Conservation (phyloP, 2,113 vertebrate genomes). For the Cinclus mexicanus region DNA sequence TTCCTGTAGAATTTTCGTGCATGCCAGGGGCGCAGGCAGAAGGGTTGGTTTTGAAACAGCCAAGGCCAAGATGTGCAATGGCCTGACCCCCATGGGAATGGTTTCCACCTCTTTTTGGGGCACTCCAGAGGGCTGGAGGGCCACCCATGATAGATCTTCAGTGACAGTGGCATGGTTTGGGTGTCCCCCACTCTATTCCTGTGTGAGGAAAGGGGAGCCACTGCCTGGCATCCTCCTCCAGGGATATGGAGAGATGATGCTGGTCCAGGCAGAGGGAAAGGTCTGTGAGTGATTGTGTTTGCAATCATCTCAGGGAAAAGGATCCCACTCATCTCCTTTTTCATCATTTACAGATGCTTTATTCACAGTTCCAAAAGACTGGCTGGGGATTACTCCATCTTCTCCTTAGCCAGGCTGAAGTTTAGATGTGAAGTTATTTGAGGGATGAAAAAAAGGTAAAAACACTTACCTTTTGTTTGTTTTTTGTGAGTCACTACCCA, state of each 20-base stretch:
- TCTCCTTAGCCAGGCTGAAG: constrained; percentile 18
- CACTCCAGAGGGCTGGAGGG: not conserved
- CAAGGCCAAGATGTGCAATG: not conserved
- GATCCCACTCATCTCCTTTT: constrained; percentile 32
- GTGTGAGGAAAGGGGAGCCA: not conserved
- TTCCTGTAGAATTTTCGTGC: not conserved
- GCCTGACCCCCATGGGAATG: not conserved
- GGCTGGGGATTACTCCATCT: constrained; percentile 50
- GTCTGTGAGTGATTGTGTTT: not conserved
- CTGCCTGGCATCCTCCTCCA: not conserved
- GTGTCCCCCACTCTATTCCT: not conserved
- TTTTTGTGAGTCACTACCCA: not conserved
- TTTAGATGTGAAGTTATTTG: not conserved
- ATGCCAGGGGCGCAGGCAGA: not conserved
- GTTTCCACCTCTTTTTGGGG: not conserved
- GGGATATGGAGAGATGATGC: not conserved
- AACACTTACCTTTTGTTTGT: not conserved
- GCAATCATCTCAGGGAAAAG: constrained; percentile 8
- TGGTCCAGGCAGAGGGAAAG: not conserved
- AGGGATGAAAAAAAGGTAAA: not conserved
- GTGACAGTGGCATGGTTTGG: not conserved
- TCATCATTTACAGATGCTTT: constrained; percentile 46
- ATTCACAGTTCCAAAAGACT: constrained; percentile 35
- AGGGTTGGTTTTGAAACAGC: not conserved
- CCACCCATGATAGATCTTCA: not conserved